Percentiles rank a stretch among this genome's conserved stretches.
Evolutionary conservation across 2,113 vertebrate genomes (phyloP).

Genomic region (Nesogale talazaci): DNA sequence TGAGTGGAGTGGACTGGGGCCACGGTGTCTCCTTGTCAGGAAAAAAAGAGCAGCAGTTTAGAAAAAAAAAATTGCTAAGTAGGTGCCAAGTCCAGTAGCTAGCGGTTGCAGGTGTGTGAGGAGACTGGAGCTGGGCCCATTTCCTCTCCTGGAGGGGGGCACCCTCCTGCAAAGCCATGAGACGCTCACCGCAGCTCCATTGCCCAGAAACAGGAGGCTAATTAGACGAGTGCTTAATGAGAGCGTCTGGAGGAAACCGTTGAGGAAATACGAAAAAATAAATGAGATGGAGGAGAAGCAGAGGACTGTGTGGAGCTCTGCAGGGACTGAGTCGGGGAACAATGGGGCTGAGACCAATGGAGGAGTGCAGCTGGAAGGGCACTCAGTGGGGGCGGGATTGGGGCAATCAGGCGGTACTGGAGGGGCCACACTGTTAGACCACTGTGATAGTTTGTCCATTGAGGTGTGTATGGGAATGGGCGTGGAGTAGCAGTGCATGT

Average conservation of each 20-base stretch:
- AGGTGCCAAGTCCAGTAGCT: constrained; percentile 43
- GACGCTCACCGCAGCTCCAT: constrained; percentile 68
- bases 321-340: constrained; percentile 17
- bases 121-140: constrained; percentile 40
- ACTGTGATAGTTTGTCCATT: neutral
- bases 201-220: constrained; percentile 81
- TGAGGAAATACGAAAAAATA: constrained; percentile 80
- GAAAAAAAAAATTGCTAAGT: neutral
- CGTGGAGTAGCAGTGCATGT: neutral
- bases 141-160: constrained; percentile 52
- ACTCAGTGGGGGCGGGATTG: too few species aligned
- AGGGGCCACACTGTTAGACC: neutral
- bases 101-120: constrained; percentile 59
- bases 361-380: neutral
- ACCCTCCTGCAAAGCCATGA: constrained; percentile 58
- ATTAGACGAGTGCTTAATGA: constrained; percentile 85
- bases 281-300: constrained; percentile 59
- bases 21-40: neutral
- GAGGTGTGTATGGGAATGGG: neutral
- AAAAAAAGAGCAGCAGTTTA: constrained; percentile 23
- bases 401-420: neutral
- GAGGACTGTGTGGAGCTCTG: neutral
- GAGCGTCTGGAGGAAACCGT: constrained; percentile 83
- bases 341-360: constrained; percentile 45
- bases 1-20: neutral